Base-by-base conservation (phyloP, 2,797 vertebrate species). In the Hypotaenidia okinawae region DNA sequence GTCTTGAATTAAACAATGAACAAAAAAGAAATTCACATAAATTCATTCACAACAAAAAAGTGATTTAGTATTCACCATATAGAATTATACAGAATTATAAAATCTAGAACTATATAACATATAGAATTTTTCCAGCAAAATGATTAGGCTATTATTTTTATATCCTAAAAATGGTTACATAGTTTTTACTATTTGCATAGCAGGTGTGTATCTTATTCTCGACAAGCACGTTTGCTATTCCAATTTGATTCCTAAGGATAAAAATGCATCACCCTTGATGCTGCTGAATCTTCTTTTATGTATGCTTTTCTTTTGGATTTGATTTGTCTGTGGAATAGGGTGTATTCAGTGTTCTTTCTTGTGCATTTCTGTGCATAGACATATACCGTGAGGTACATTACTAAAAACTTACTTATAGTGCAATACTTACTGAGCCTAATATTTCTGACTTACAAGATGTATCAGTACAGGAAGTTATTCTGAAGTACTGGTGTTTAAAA, bases 381-480 rank as follows among this genome's bases (percentile, higher is more conserved):
- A 18, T 28, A 10, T 15, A 23, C n/a, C 39, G 37, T 62, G 39
- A 80, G 17, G 7, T 67, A 16, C 13, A 4, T 77, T 80, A 28
- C 54, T 63, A 8, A 49, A 47, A 80, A 23, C 16, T 91, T 81
- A 13, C 49, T 77, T 94, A 14, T 1, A 19, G 6, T 5, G 28
- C 57, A 16, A 9, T 57, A 61, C 54, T 68, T 66, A 67, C 37
- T 41, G 16, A 61, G 35, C 32, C 28, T 49, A 78, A 17, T 14
- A 41, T 22, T 62, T 89, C 32, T 51, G 63, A 47, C 51, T 66
- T 84, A 39, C 30, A 43, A 59, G 59, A 35, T 39, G 0, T 64
- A 49, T 83, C 45, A 55, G 62, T 66, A 49, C 61, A 87, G 73
- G 89, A 89, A 90, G 82, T 85, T 93, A 54, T 83, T 95, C 39